These are phyloP conservation scores for Artibeus lituratus DNA, from an alignment of 2,797 vertebrate genomes.

Conservation along the genomic window DNA sequence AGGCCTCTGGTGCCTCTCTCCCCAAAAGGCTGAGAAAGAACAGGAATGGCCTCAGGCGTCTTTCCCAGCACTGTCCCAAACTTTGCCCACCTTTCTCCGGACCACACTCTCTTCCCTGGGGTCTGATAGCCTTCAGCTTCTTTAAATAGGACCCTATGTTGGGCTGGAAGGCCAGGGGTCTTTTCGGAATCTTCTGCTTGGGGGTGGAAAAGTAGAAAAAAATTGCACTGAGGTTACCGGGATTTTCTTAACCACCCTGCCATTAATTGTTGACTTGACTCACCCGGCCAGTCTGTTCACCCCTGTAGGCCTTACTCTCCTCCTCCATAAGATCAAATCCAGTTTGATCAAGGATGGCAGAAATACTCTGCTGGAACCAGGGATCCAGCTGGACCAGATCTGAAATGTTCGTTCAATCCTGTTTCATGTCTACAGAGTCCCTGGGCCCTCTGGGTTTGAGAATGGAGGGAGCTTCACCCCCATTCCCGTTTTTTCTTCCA, in stretches of 20 bases:
- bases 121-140: background rate
- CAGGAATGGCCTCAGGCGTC: background rate
- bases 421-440: background rate
- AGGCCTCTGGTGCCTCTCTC: background rate
- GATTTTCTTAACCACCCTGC: background rate
- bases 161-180: background rate
- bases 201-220: background rate
- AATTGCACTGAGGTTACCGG: background rate
- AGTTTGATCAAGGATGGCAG: background rate
- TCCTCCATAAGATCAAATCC: background rate
- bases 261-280: background rate
- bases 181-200: conserved; percentile 14
- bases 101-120: background rate
- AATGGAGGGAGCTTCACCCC: background rate
- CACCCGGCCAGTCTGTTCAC: background rate
- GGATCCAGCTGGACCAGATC: background rate
- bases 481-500: background rate
- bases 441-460: background rate
- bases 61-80: background rate
- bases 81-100: conserved; percentile 7
- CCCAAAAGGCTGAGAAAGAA: background rate
- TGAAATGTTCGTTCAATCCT: conserved; percentile 13
- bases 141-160: background rate
- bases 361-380: background rate
- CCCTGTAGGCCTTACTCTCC: background rate